Conservation (phyloP, 2,113 vertebrate genomes). For the Arizona elegans region DNA sequence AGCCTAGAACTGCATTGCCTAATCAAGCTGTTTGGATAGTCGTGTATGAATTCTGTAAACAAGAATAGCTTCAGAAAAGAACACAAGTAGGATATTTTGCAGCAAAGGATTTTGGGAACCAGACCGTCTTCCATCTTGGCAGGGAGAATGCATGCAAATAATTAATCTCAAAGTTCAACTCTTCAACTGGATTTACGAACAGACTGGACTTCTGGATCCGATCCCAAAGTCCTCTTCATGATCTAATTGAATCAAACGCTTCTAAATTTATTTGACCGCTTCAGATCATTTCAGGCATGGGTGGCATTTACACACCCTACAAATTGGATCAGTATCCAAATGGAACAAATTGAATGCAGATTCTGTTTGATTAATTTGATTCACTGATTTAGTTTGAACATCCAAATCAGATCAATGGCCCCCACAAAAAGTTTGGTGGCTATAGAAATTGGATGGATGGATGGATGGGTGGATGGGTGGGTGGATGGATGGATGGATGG, state of each 20-base stretch:
- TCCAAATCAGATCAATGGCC: neutral
- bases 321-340: neutral
- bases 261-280: neutral
- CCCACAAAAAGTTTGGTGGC: neutral
- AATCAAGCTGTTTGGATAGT: neutral
- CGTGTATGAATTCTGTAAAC: neutral
- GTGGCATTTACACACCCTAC: neutral
- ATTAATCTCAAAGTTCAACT: neutral
- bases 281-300: neutral
- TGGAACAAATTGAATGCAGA: neutral
- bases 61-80: neutral
- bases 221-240: neutral
- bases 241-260: neutral
- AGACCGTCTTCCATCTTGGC: neutral
- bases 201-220: neutral
- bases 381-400: neutral
- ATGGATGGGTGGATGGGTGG: too few relatives aligned
- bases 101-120: neutral
- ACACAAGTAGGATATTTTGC: neutral
- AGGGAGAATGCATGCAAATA: neutral
- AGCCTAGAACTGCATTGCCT: neutral
- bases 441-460: neutral
- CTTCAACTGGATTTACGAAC: neutral
- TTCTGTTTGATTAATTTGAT: neutral
- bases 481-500: too few relatives aligned